Percentiles rank a stretch among this genome's conserved stretches.
Evolutionary conservation across 2,888 invertebrate species (phyloP).

Genomic region (Vesta saturnalis): DNA sequence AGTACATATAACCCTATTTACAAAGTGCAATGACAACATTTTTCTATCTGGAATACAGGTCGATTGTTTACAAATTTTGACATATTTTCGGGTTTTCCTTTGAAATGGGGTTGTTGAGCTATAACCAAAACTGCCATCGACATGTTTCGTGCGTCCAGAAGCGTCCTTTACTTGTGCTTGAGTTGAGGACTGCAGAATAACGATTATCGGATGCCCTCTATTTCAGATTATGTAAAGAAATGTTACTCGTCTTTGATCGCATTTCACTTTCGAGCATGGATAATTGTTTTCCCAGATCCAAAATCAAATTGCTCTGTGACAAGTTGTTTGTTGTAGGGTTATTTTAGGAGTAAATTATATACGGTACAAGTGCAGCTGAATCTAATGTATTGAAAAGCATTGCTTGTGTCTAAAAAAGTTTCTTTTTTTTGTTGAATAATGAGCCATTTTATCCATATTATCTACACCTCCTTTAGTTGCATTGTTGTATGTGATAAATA

Average conservation of each 20-base stretch:
- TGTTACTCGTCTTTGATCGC: neutral
- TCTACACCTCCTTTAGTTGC: neutral
- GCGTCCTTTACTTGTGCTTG: too few relatives aligned
- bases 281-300: neutral
- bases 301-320: neutral
- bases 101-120: neutral
- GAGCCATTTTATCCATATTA: neutral
- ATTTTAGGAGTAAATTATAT: neutral
- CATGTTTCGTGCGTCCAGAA: too few relatives aligned
- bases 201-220: neutral
- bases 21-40: neutral
- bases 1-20: neutral
- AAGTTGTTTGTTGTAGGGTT: neutral
- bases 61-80: neutral
- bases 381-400: neutral
- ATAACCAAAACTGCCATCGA: too few relatives aligned
- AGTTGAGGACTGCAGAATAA: neutral
- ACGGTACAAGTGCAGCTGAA: neutral
- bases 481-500: neutral
- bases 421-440: neutral
- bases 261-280: neutral
- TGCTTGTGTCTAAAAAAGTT: too few relatives aligned
- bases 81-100: neutral
- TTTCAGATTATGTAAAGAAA: neutral
- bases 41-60: neutral